Base-by-base conservation (phyloP, 1,140 invertebrate species). In the Ridgeia piscesae region DNA sequence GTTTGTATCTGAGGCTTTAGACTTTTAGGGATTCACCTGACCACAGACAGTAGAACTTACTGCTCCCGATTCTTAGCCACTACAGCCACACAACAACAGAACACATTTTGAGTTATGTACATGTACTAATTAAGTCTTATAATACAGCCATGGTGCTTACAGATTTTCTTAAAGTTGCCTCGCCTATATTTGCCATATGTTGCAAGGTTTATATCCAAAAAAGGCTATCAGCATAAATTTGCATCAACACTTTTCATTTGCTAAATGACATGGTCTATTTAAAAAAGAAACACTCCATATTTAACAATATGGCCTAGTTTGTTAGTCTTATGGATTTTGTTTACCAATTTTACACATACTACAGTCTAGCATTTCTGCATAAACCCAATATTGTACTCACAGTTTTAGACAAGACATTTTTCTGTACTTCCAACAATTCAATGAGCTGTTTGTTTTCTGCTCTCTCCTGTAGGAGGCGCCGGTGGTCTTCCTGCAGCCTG, bases 391-490 rank as follows among this genome's bases (percentile, higher is more conserved):
- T 77, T 21, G 27, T 77, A 92, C 94, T 95, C 94, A 95, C 95
- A 94, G 93, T 95, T 93, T 95, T 95, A 34, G 94, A 94, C 27
- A 95, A 93, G 34, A 95, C 94, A 48, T 95, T 94, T 93, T 95
- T 95, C 93, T 95, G 95, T 0, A 94, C 95, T 91, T 95, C 95
- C 88, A 95, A 92, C 31, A 95, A 92, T 92, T 95, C 93, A 35
- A 95, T 95, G 93, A 95, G 94, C 91, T 95, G 95, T 92, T 95
- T 95, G 93, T 95, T 95, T 90, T 95, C 95, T 77, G 94, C 95
- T 91, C 94, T 95, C 91, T 95, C 95, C 91, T 95, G 94, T 31
- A 95, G 91, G 92, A 95, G 92, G 48, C 94, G 93, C 34, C 94
- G 92, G 91, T 94, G 95, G 92, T 95, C 95, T 92, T 94, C 94